phyloP scores from a whole-genome alignment of 2,888 invertebrate species.

The Agrilus cyanescens region DNA sequence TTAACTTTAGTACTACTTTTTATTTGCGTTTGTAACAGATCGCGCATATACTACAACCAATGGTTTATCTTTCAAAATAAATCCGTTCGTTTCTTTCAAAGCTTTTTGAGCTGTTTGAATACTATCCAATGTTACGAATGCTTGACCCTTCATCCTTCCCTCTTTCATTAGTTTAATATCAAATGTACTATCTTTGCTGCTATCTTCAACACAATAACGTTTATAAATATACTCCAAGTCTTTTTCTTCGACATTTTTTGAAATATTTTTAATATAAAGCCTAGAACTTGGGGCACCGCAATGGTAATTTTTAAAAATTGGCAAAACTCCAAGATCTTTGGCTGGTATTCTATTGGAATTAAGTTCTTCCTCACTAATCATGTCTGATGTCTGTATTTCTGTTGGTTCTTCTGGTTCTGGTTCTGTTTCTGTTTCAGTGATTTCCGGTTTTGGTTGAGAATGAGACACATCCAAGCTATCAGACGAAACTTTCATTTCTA shows the following conservation, averaged over 20 bases:
- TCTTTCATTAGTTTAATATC: constrained; percentile 80
- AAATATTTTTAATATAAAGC: constrained; percentile 86
- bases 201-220: constrained; percentile 40
- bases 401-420: constrained; percentile 48
- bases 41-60: constrained; percentile 83
- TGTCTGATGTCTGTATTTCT: constrained; percentile 11
- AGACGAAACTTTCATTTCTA: constrained; percentile 40
- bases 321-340: constrained; percentile 58
- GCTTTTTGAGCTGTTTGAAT: constrained; percentile 60
- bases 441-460: constrained; percentile 14
- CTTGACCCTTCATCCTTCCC: constrained; percentile 94
- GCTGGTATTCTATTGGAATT: constrained; percentile 54
- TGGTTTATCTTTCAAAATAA: constrained; percentile 74
- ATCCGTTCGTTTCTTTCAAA: constrained; percentile 76
- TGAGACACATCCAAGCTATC: constrained; percentile 22
- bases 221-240: constrained; percentile 69
- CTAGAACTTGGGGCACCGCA: constrained; percentile 70
- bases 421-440: constrained; percentile 11
- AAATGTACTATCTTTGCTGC: constrained; percentile 38
- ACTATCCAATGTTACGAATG: constrained; percentile 75
- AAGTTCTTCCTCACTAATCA: constrained; percentile 53
- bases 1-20: background rate
- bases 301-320: constrained; percentile 79
- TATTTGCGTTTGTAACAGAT: constrained; percentile 21
- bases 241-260: constrained; percentile 62